phyloP scores from a whole-genome alignment of 2,888 invertebrate species.

The Nycteola revayana region DNA sequence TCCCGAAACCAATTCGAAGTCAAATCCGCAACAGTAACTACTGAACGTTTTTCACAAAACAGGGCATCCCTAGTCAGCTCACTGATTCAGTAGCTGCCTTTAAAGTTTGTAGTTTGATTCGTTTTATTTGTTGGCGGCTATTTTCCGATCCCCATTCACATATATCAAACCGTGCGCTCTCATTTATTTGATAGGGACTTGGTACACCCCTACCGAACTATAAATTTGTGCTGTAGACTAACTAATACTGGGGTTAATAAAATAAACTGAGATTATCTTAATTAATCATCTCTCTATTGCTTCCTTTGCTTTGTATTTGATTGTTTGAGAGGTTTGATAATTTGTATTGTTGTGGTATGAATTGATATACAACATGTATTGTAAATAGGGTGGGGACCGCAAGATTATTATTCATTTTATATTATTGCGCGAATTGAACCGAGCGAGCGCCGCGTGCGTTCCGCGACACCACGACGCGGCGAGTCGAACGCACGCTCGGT shows the following conservation, averaged over 20 bases:
- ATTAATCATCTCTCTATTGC: conserved; percentile 35
- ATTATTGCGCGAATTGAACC: too few species aligned
- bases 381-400: too few species aligned
- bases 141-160: conserved; percentile 73
- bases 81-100: conserved; percentile 44
- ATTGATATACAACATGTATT: too few species aligned
- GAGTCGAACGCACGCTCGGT: too few species aligned
- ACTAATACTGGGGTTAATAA: conserved; percentile 34
- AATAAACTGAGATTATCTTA: conserved; percentile 38
- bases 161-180: conserved; percentile 77
- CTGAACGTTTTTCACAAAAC: conserved; percentile 2
- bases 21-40: too few species aligned
- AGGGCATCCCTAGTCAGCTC: conserved; percentile 17
- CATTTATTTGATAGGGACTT: conserved; percentile 75
- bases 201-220: conserved; percentile 52
- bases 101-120: conserved; percentile 55
- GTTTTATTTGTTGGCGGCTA: conserved; percentile 72
- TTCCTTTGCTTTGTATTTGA: conserved; percentile 7
- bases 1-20: too few species aligned
- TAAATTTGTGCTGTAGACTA: conserved; percentile 39
- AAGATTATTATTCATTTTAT: too few species aligned
- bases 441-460: too few species aligned
- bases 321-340: conserved; percentile 4
- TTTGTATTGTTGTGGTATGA: too few species aligned
- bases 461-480: too few species aligned